These are phyloP conservation scores for Ochropacha duplaris DNA, from an alignment of 2,888 invertebrate genomes.

Conservation along the genomic window DNA sequence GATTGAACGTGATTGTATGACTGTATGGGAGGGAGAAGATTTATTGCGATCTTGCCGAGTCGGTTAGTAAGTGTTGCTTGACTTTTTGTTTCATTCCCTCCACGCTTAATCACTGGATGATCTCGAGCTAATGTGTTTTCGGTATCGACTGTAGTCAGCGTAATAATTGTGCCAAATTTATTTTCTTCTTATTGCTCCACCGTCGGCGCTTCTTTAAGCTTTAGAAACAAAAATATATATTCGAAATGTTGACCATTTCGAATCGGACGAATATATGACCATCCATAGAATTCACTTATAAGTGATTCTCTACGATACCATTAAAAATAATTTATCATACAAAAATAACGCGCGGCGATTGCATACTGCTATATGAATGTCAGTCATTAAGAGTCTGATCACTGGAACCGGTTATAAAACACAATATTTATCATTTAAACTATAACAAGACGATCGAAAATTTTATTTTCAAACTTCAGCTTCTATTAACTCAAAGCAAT, in stretches of 20 bases:
- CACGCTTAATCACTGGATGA: conserved; percentile 75
- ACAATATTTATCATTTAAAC: conserved; percentile 63
- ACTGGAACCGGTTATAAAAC: conserved; percentile 49
- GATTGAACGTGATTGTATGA: conserved; percentile 64
- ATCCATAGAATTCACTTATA: not conserved
- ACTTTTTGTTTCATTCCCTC: conserved; percentile 73
- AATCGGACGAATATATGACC: not conserved
- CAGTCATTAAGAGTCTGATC: conserved; percentile 43
- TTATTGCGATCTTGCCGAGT: conserved; percentile 74
- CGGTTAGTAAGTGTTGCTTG: conserved; percentile 66
- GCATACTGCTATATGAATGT: conserved; percentile 23
- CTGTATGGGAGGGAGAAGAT: conserved; percentile 64
- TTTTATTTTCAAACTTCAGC: conserved; percentile 50
- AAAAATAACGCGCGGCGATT: conserved; percentile 17
- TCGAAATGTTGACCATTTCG: not conserved
- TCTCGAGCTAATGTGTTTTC: conserved; percentile 70
- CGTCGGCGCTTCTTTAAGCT: not conserved
- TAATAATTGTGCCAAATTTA: conserved; percentile 39
- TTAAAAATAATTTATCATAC: not conserved
- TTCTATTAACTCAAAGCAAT: conserved; percentile 53
- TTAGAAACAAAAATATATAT: not conserved
- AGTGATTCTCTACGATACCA: not conserved
- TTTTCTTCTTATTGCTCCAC: conserved; percentile 19
- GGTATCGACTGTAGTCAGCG: conserved; percentile 49
- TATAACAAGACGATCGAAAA: conserved; percentile 57